Conservation (phyloP, 2,113 vertebrate species). For the Channa argus region DNA sequence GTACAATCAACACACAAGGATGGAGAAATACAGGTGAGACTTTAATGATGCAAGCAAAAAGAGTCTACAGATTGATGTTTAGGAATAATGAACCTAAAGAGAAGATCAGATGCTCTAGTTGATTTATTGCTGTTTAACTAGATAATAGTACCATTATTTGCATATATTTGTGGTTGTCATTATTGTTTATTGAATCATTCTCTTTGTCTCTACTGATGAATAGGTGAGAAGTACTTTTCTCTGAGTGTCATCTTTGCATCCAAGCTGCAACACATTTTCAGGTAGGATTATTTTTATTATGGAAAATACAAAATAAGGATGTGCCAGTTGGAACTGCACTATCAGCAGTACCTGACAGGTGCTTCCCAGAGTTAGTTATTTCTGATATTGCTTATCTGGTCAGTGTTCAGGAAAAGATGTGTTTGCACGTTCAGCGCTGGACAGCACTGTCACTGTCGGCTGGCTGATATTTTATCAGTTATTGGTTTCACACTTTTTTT, state of each 20-base stretch:
- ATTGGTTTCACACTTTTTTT: constrained; percentile 66
- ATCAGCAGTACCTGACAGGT: constrained; percentile 43
- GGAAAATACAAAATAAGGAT: background rate
- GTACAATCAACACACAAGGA: constrained; percentile 18
- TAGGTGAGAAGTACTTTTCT: background rate
- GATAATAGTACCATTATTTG: background rate
- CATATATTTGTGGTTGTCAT: background rate
- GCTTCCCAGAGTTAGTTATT: constrained; percentile 46
- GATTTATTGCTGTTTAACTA: background rate
- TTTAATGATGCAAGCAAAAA: background rate
- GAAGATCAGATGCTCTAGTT: background rate
- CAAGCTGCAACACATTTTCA: background rate
- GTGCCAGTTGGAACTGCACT: constrained; percentile 1
- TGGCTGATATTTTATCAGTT: constrained; percentile 65
- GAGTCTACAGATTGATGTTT: background rate
- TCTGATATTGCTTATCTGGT: constrained; percentile 63
- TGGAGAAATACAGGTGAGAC: constrained; percentile 18
- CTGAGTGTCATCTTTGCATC: background rate
- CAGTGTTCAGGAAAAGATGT: constrained; percentile 59
- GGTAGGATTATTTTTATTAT: background rate
- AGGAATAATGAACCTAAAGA: background rate
- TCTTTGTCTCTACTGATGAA: background rate
- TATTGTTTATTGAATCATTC: background rate
- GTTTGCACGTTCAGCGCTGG: constrained; percentile 46
- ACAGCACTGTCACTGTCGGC: background rate